Conservation (phyloP, 1,140 invertebrate genomes). For the Brachionus koreanus region DNA sequence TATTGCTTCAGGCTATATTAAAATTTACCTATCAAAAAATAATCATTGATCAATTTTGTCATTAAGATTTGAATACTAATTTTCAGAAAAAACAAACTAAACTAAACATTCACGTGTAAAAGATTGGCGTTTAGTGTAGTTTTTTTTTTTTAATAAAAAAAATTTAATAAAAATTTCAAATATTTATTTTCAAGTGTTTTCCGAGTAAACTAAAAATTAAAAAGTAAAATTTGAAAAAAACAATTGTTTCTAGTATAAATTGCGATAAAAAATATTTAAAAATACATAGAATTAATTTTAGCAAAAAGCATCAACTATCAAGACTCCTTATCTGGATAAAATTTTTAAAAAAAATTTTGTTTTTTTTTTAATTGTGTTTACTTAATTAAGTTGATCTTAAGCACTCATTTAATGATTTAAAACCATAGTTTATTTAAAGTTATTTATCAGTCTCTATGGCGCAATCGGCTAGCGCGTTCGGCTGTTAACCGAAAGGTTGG, state of each 20-base stretch:
- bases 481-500: slow-evolving; percentile 2
- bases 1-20: no score
- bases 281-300: not conserved
- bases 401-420: no score
- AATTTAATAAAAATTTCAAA: not conserved
- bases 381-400: no score
- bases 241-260: not conserved
- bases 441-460: not conserved
- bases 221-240: not conserved
- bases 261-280: not conserved
- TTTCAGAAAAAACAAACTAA: not conserved
- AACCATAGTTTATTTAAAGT: not conserved
- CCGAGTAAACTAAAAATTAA: not conserved
- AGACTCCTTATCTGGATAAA: not conserved
- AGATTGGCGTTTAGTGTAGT: not conserved
- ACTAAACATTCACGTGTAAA: not conserved
- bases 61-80: not conserved
- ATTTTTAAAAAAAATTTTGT: not conserved
- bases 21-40: no score
- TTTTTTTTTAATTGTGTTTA: no score
- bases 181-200: not conserved
- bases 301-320: not conserved
- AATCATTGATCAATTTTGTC: not conserved
- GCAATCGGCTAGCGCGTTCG: not conserved
- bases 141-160: not conserved